phyloP scores from a whole-genome alignment of 2,113 vertebrate species.

The Atrichornis clamosus region DNA sequence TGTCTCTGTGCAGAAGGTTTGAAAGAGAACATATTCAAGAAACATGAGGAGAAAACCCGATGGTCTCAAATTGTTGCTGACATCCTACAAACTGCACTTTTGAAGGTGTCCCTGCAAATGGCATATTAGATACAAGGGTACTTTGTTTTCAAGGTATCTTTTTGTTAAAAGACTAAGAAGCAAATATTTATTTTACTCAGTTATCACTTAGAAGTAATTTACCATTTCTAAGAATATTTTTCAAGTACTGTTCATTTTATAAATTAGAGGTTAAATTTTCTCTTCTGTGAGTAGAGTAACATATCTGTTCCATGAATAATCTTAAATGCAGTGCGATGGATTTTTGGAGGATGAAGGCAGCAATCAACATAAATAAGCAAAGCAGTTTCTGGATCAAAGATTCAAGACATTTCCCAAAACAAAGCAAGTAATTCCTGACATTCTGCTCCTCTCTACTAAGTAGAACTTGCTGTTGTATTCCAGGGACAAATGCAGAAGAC shows the following conservation, averaged over 20 bases:
- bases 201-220: background rate
- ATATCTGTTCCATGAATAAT: background rate
- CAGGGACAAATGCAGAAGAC: background rate
- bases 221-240: background rate
- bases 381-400: background rate
- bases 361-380: background rate
- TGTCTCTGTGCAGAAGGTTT: background rate
- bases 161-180: background rate
- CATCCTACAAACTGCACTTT: background rate
- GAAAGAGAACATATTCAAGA: background rate
- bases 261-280: background rate
- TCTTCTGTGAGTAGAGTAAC: background rate
- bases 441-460: background rate
- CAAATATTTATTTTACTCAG: background rate
- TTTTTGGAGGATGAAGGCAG: background rate
- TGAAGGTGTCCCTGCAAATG: background rate
- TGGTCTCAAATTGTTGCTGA: background rate
- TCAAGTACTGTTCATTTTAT: background rate
- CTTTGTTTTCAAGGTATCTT: background rate
- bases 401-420: background rate
- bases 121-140: background rate
- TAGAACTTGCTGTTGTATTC: background rate
- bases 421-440: background rate
- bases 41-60: background rate
- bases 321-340: background rate